Evolutionary conservation across 2,888 invertebrate species (phyloP).

Genomic region (Zhuqinia jingwanae): DNA sequence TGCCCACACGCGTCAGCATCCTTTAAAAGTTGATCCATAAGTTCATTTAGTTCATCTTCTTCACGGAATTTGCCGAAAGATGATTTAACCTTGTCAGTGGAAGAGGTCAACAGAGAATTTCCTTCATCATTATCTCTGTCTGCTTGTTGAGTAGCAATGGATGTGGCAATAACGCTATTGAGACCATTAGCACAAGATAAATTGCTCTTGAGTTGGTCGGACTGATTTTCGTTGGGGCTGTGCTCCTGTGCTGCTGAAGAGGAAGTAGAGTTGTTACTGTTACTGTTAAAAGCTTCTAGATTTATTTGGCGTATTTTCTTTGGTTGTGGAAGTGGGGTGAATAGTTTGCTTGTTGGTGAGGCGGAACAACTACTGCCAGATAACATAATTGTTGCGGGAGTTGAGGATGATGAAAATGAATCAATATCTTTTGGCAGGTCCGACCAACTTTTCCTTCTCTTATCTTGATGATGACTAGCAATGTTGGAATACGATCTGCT

Average conservation of each 20-base stretch:
- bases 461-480: conserved; percentile 64
- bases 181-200: conserved; percentile 47
- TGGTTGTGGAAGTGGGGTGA: conserved; percentile 78
- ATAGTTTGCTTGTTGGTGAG: conserved; percentile 65
- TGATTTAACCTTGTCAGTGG: conserved; percentile 55
- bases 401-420: conserved; percentile 54
- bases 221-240: conserved; percentile 42
- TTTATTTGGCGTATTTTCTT: conserved; percentile 78
- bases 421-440: conserved; percentile 75
- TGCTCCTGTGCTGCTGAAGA: not conserved
- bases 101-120: conserved; percentile 40
- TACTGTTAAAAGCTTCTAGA: conserved; percentile 76
- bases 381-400: conserved; percentile 53
- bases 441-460: conserved; percentile 76
- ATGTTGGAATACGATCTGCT: conserved; percentile 55
- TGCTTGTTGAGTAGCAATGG: conserved; percentile 16
- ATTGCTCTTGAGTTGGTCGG: conserved; percentile 34
- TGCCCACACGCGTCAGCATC: conserved; percentile 83
- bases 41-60: conserved; percentile 86
- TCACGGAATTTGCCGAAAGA: conserved; percentile 40
- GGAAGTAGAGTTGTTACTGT: conserved; percentile 22
- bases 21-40: conserved; percentile 87
- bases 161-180: conserved; percentile 22
- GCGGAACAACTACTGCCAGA: conserved; percentile 62
- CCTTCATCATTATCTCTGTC: conserved; percentile 26